Evolutionary conservation across 2,797 vertebrate genomes (phyloP), one percentile per base, ranked within the genome.

Genomic region (Hyperoplus lanceolatus): DNA sequence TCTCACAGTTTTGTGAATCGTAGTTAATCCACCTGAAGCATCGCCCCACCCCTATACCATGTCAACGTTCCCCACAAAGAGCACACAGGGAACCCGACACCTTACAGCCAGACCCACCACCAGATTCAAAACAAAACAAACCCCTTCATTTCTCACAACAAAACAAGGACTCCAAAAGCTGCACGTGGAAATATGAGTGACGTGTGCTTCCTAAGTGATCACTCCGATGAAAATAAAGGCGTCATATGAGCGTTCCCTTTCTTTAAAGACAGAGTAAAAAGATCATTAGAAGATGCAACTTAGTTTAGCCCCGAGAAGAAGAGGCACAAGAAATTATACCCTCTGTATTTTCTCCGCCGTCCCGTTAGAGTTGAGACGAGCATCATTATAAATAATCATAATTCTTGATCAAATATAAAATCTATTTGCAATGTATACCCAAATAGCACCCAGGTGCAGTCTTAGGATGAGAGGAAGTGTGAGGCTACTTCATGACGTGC

Each of bases 11-110:
- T 90, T 85, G 54, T 87, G 80, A 89, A 89, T 78, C 77, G 75
- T 46, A 80, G 78, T 81, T 84, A 85, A 85, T 84, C 77, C 79
- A 89, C 73, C 60, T 81, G 68, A 89, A 83, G 77, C 84, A 85
- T 84, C 66, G 42, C 29, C 73, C 71, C 86, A 82, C 67, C 64
- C 57, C 70, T 80, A 21, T 77, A 70, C 61, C 70, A 46, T 66
- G 66, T 56, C 61, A 72, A 49, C 55, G 29, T 13, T 36, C 71
- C 66, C 81, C 70, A 46, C 53, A 63, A 48, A 75, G 50, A 81
- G 46, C 70, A 77, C 60, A 79, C 58, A 42, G 45, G 78, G n/a
- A 70, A 11, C 63, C 64, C 58, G 68, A 45, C 58, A 70, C 51
- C 71, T 6, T 55, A 18, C 73, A 76, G 54, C 18, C 39, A 65